phyloP scores from a whole-genome alignment of 2,888 invertebrate species.

The Macropis europaea region DNA sequence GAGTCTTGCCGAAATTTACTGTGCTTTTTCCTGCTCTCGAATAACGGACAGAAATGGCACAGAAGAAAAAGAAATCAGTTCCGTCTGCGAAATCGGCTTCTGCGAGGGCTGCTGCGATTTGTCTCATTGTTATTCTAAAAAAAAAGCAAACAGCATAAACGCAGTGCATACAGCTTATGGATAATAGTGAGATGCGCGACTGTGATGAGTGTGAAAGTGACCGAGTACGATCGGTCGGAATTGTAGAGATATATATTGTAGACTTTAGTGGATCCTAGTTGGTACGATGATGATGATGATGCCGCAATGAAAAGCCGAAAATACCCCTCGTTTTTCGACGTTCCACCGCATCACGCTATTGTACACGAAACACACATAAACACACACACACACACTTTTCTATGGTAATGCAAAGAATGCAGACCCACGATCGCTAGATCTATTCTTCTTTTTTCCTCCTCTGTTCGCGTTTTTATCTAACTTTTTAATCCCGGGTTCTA shows the following conservation, averaged over 20 bases:
- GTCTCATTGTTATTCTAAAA: not conserved
- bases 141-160: slow-evolving; percentile 3
- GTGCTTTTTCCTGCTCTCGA: slow-evolving; percentile 12
- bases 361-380: slow-evolving; percentile 32
- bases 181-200: slow-evolving; percentile 54
- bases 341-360: slow-evolving; percentile 20
- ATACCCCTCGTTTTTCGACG: slow-evolving; percentile 27
- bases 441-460: not conserved
- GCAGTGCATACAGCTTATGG: slow-evolving; percentile 44
- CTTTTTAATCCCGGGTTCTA: slow-evolving; percentile 20
- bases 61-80: too few species aligned
- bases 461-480: slow-evolving; percentile 43
- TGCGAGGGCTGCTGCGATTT: slow-evolving; percentile 4
- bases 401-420: slow-evolving; percentile 23
- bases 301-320: slow-evolving; percentile 40
- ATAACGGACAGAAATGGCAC: slow-evolving; percentile 14
- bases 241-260: slow-evolving; percentile 47
- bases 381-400: too few species aligned
- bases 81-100: slow-evolving; percentile 25
- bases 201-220: slow-evolving; percentile 50
- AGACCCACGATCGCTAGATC: slow-evolving; percentile 4
- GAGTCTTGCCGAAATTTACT: not conserved
- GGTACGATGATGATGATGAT: slow-evolving; percentile 30
- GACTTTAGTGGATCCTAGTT: slow-evolving; percentile 43
- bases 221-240: slow-evolving; percentile 25